A percentile compares a stretch with the other conserved stretches of the same genome.
Conservation (phyloP, 2,797 vertebrate species). For the Pseudopleuronectes americanus region DNA sequence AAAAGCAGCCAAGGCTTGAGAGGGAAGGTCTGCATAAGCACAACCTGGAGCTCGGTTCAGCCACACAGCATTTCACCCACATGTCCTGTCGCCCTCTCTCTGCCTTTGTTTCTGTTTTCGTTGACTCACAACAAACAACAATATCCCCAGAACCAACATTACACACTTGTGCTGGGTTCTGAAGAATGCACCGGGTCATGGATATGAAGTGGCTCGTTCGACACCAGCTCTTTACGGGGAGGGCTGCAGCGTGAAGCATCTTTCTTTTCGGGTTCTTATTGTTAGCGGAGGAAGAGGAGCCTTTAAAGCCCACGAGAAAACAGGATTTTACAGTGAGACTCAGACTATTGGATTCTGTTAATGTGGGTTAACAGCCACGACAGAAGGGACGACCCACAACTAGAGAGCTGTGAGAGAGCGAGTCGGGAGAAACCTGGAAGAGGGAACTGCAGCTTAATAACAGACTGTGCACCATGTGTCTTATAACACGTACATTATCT, state of each 20-base stretch:
- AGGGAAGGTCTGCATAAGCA: constrained; percentile 18
- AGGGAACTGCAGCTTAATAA: too few species aligned
- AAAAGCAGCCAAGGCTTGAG: constrained; percentile 40
- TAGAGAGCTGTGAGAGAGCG: neutral
- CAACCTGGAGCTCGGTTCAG: constrained; percentile 42
- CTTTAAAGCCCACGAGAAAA: neutral
- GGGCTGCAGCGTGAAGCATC: neutral
- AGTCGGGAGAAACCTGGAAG: neutral
- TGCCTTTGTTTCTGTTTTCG: constrained; percentile 9
- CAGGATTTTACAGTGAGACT: neutral
- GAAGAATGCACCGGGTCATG: neutral
- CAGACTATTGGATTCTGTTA: neutral
- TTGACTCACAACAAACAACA: constrained; percentile 13
- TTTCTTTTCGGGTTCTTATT: neutral
- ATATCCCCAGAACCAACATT: constrained; percentile 1
- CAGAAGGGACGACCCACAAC: neutral
- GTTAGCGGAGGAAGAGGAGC: neutral
- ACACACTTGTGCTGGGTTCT: neutral
- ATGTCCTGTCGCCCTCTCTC: neutral
- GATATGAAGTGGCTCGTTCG: neutral
- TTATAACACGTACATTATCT: neutral
- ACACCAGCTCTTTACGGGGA: neutral
- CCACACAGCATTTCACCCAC: constrained; percentile 36
- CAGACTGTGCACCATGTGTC: neutral
- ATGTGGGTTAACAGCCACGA: neutral